Evolutionary conservation across 1,140 invertebrate species (phyloP), one percentile per base, ranked within the genome.

Genomic region (Lineus longissimus): DNA sequence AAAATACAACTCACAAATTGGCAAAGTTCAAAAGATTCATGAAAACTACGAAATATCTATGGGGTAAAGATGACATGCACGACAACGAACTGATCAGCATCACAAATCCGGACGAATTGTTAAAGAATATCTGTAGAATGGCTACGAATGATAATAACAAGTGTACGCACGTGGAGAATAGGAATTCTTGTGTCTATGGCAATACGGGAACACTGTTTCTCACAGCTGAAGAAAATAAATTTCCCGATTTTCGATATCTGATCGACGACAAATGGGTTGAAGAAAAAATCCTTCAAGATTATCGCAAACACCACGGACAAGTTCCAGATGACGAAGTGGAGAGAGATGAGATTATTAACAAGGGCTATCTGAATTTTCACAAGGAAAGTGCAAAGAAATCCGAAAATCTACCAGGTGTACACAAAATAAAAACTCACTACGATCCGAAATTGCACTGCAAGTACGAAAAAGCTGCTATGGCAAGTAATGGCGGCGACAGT

Each of bases 111-210:
- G 47, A 51, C 25, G n/a, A 4, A n/a, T n/a, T 51, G 6, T 27
- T 51, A n/a, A 51, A 51, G n/a, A 51, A 51, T 51, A 27, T 51
- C 47, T 51, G 47, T n/a, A 51, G 47, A 51, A 51, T 51, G 47
- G 47, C 47, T n/a, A 51, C 47, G 6, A 51, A n/a, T n/a, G 47
- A 51, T 7, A 51, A 51, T 27, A 51, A 51, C 25, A 51, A 51
- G 47, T 51, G 47, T n/a, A 51, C 47, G 19, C 47, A 51, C n/a
- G 47, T 51, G n/a, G 47, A 51, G n/a, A 51, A 51, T 27, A 4
- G 47, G n/a, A 51, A 51, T 51, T 51, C 47, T 6, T 51, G 47
- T 51, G 47, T 51, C 6, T 51, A 51, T n/a, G 47, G 47, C n/a
- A 51, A 51, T n/a, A 4, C 47, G 47, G 47, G 47, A 4, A 51